Conservation (phyloP, 2,113 vertebrate genomes). For the Aptenodytes forsteri region DNA sequence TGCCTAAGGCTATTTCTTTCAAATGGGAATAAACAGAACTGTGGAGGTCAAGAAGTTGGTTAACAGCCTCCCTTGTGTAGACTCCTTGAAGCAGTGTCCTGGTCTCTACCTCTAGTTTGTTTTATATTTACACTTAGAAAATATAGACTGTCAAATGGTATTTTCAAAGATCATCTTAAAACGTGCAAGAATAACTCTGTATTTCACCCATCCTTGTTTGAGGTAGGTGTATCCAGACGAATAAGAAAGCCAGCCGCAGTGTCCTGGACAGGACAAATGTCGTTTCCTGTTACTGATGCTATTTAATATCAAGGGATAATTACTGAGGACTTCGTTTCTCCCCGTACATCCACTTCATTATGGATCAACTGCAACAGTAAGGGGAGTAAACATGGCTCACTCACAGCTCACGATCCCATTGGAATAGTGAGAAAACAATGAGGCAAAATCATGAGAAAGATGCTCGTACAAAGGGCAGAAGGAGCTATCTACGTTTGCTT, state of each 20-base stretch:
- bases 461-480: not conserved
- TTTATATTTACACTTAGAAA: not conserved
- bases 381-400: not conserved
- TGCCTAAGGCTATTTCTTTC: constrained; percentile 35
- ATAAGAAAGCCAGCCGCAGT: not conserved
- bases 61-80: not conserved
- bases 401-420: rapidly evolving
- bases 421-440: not conserved
- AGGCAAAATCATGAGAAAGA: not conserved
- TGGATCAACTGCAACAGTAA: not conserved
- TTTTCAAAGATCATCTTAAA: not conserved
- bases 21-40: constrained; percentile 4
- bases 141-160: not conserved
- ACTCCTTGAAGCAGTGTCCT: not conserved
- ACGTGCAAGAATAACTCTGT: not conserved
- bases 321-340: not conserved
- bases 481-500: not conserved
- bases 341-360: not conserved
- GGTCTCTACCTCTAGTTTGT: not conserved
- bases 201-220: not conserved
- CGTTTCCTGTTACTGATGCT: not conserved
- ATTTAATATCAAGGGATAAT: not conserved
- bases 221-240: not conserved
- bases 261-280: not conserved
- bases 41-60: not conserved